Conservation (phyloP, 2,797 vertebrate species). For the Cirrhinus mrigala region DNA sequence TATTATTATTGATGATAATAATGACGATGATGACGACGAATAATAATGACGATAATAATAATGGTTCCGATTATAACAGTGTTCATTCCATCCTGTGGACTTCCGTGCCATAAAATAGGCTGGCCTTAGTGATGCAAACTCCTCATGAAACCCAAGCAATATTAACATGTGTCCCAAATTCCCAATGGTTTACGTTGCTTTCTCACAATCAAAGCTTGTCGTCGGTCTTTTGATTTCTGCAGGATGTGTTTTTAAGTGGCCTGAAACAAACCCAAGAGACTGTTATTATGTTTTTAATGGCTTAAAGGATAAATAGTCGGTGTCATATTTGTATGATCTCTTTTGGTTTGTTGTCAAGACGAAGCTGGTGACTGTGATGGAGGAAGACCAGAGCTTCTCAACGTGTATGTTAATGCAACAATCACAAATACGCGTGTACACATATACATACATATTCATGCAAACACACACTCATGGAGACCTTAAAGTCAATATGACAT, state of each 20-base stretch:
- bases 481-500: slow-evolving; percentile 15
- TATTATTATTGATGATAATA: slow-evolving; percentile 87
- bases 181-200: slow-evolving; percentile 56
- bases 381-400: slow-evolving; percentile 6
- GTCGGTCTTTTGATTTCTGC: slow-evolving; percentile 28
- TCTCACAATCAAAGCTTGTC: slow-evolving; percentile 14
- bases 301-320: neutral
- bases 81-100: slow-evolving; percentile 88
- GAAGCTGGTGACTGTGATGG: slow-evolving; percentile 11
- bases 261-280: slow-evolving; percentile 26
- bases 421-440: slow-evolving; percentile 10
- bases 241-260: slow-evolving; percentile 11
- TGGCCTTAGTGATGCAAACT: slow-evolving; percentile 85
- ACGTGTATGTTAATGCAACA: neutral
- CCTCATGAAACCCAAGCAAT: slow-evolving; percentile 81
- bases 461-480: slow-evolving; percentile 5
- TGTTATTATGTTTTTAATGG: slow-evolving; percentile 38
- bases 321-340: slow-evolving; percentile 31
- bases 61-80: slow-evolving; percentile 85
- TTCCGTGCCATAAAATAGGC: slow-evolving; percentile 96
- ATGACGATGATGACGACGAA: slow-evolving; percentile 93
- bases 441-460: slow-evolving; percentile 11
- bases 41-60: slow-evolving; percentile 84
- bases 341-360: slow-evolving; percentile 36
- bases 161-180: slow-evolving; percentile 71